Base-by-base conservation (phyloP, 2,888 invertebrate genomes). In the Phalera bucephala region DNA sequence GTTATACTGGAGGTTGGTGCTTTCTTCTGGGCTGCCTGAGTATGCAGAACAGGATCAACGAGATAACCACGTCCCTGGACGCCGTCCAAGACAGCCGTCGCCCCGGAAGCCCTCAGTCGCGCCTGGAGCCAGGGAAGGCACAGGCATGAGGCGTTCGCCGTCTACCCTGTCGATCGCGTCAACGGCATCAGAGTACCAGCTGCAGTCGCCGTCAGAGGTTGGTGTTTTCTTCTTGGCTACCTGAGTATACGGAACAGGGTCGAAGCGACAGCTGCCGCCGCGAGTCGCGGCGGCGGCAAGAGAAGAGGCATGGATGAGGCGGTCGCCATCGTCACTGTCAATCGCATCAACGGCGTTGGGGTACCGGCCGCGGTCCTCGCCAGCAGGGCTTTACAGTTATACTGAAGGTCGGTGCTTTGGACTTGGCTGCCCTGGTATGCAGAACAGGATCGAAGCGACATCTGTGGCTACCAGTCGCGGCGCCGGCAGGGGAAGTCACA, bases 151-250 rank as follows among this genome's bases (percentile, higher is more conserved):
- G 52, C 62, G 86, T 32, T 88, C 87, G 1, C 87, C 85, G 9
- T 88, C 86, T 36, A 85, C 82, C 2, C 67, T 85, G n/a, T 88
- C 90, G 31, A 90, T 91, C 1, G 70, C 80, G 25, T 90, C 90
- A 23, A 84, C 84, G 1, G 74, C 72, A 1, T 89, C 89, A 1
- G 82, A 88, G 28, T 90, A 91, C 59, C 84, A 95, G 51, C 95
- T 95, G 1, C 88, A 95, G 52, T 95, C 95, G 31, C 94, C 95
- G 44, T 95, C 95, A 2, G 94, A 95, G 7, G 95, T n/a, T n/a
- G n/a, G n/a, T n/a, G n/a, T n/a, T n/a, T n/a, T n/a, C n/a, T n/a
- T n/a, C n/a, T n/a, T n/a, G n/a, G n/a, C n/a, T n/a, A n/a, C n/a
- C n/a, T n/a, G 90, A 53, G 88, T 90, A 47, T 90, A 90, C 73